Evolutionary conservation across 2,113 vertebrate species (phyloP).

Genomic region (Mustela nigripes): DNA sequence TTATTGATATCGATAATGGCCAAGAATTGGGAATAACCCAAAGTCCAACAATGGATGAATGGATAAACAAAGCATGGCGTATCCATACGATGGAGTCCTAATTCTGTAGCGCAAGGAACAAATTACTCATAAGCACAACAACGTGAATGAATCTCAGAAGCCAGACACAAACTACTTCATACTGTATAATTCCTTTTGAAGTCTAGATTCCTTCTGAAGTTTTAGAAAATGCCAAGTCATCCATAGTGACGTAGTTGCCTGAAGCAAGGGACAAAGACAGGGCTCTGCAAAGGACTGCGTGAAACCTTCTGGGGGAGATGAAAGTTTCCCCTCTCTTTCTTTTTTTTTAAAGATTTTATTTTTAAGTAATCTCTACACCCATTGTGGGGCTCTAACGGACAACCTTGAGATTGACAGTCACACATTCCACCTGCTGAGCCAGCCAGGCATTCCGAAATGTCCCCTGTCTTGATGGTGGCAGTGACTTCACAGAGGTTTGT

Average conservation of each 20-base stretch:
- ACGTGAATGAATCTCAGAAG: not conserved
- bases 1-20: not conserved
- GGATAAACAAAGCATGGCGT: not conserved
- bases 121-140: not conserved
- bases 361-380: not conserved
- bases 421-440: not conserved
- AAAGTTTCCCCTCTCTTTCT: rapidly evolving
- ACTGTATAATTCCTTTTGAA: not conserved
- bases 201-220: not conserved
- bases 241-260: not conserved
- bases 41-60: not conserved
- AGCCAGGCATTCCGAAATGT: not conserved
- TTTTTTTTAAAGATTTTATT: not conserved
- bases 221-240: not conserved
- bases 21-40: not conserved
- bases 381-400: not conserved
- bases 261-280: not conserved
- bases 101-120: not conserved
- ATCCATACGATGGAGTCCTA: rapidly evolving
- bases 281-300: not conserved
- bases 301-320: rapidly evolving
- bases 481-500: not conserved
- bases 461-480: too few species aligned
- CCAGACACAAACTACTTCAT: not conserved
- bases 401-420: not conserved